Evolutionary conservation across 2,888 invertebrate genomes (phyloP).

Genomic region (Stenotaenia linearis): DNA sequence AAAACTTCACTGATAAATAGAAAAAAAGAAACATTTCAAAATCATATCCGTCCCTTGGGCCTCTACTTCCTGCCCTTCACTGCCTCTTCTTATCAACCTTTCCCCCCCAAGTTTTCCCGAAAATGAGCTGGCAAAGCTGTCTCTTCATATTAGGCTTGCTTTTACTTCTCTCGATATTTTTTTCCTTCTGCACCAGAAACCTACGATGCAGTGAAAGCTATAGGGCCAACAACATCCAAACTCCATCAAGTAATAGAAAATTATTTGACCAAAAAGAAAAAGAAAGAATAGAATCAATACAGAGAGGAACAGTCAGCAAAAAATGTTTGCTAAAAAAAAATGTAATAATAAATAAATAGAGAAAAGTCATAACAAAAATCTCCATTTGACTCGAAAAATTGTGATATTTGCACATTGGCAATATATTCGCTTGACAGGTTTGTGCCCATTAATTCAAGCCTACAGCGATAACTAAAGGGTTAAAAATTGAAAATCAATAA

Average conservation of each 20-base stretch:
- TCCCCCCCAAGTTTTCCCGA: neutral
- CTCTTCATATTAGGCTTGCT: constrained; percentile 1
- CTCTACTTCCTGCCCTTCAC: neutral
- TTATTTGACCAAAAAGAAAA: constrained; percentile 8
- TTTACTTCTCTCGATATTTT: constrained; percentile 2
- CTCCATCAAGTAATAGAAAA: constrained; percentile 14
- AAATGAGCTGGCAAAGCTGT: constrained; percentile 11
- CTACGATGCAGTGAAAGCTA: neutral
- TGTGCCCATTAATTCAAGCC: neutral
- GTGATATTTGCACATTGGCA: neutral
- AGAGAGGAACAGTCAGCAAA: neutral
- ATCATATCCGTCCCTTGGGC: neutral
- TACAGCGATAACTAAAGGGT: neutral
- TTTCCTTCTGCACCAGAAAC: neutral
- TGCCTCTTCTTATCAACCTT: constrained; percentile 15
- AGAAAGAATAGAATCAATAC: neutral
- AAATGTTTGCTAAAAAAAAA: neutral
- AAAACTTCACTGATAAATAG: neutral
- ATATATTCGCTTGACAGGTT: neutral
- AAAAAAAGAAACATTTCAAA: constrained; percentile 3
- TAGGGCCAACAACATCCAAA: constrained; percentile 2
- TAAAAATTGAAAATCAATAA: constrained; percentile 6
- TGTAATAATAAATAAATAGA: neutral
- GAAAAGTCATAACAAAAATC: neutral
- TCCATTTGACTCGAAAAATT: neutral